Evolutionary conservation across 2,113 vertebrate genomes (phyloP).

Genomic region (Engystomops pustulosus): DNA sequence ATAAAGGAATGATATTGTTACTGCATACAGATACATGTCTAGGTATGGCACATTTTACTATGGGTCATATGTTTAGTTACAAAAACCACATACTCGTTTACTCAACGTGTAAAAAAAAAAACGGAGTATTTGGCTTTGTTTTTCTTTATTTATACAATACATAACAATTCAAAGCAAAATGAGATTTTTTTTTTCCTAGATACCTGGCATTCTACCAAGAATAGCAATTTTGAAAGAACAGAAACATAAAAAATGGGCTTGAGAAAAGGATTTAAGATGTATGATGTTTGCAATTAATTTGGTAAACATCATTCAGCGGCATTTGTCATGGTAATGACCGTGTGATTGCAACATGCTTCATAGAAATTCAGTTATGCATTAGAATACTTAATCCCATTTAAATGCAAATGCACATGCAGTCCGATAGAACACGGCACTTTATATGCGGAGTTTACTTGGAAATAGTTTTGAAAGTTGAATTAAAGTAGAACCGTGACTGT

Average conservation of each 20-base stretch:
- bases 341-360: slow-evolving; percentile 39
- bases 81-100: no score
- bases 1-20: no score
- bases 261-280: slow-evolving; percentile 12
- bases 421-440: background rate
- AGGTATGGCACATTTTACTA: no score
- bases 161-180: slow-evolving; percentile 4
- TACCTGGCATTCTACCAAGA: background rate
- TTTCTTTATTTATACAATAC: background rate
- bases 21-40: no score
- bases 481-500: background rate
- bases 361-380: slow-evolving; percentile 32
- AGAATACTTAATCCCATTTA: slow-evolving; percentile 40
- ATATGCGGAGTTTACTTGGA: background rate
- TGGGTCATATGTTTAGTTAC: no score
- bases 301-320: slow-evolving; percentile 26
- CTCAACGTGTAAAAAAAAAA: no score
- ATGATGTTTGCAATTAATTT: background rate
- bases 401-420: slow-evolving; percentile 36
- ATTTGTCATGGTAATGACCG: slow-evolving; percentile 41
- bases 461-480: slow-evolving; percentile 14
- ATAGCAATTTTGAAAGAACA: background rate
- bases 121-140: background rate
- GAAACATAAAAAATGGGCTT: background rate
- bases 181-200: background rate